Evolutionary conservation across 2,113 vertebrate genomes (phyloP).

Genomic region (Candoia aspera): DNA sequence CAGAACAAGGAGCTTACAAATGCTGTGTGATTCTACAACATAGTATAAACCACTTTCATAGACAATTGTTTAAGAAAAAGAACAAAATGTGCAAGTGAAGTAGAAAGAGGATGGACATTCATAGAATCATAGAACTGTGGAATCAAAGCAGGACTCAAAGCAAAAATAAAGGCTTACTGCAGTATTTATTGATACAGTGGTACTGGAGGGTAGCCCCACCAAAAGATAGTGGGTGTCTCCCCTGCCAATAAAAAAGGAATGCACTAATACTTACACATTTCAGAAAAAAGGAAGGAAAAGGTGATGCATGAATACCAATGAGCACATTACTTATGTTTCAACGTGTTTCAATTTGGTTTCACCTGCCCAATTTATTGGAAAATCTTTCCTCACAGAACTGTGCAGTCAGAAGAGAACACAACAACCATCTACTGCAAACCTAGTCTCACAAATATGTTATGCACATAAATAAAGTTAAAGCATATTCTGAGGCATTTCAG

Average conservation of each 20-base stretch:
- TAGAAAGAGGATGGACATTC: background rate
- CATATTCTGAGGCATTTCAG: background rate
- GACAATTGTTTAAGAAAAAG: background rate
- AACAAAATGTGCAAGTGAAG: background rate
- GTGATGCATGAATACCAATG: too few species aligned
- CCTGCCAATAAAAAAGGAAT: too few species aligned
- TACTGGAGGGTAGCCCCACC: too few species aligned
- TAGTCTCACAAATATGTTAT: background rate
- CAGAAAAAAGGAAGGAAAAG: too few species aligned
- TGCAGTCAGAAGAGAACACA: background rate
- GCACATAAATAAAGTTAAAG: background rate
- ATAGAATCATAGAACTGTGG: background rate
- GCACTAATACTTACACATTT: too few species aligned
- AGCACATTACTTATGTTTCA: too few species aligned
- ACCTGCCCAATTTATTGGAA: too few species aligned
- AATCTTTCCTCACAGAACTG: background rate
- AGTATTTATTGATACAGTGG: too few species aligned
- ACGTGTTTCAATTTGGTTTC: too few species aligned
- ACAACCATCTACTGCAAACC: background rate
- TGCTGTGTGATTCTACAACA: background rate
- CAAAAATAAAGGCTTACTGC: too few species aligned
- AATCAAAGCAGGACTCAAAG: too few species aligned
- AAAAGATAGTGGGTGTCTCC: too few species aligned
- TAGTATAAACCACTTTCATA: background rate
- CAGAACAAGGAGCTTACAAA: background rate